These are phyloP conservation scores for Papilio polyxenes DNA, from an alignment of 1,140 invertebrate genomes.

Conservation along the genomic window DNA sequence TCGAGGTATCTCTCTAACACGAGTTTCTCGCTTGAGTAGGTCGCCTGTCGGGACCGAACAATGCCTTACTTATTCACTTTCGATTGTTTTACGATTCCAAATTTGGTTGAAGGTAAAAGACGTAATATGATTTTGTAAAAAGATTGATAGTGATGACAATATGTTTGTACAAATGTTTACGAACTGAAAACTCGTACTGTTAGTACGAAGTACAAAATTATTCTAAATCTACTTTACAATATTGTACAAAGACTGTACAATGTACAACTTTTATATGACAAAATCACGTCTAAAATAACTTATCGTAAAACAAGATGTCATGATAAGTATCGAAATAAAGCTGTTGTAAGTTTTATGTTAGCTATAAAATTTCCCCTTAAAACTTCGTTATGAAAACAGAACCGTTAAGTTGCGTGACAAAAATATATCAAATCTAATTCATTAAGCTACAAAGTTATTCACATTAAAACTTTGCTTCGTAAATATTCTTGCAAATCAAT, in stretches of 20 bases:
- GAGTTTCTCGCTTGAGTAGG: too few species aligned
- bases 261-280: neutral
- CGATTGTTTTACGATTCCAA: too few species aligned
- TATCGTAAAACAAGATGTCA: neutral
- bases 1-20: too few species aligned
- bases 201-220: neutral
- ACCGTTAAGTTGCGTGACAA: conserved; percentile 59
- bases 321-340: conserved; percentile 5
- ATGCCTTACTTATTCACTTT: too few species aligned
- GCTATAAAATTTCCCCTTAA: conserved; percentile 34
- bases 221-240: neutral
- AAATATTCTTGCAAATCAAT: conserved; percentile 66
- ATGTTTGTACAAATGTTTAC: too few species aligned
- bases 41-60: too few species aligned
- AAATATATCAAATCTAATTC: conserved; percentile 69
- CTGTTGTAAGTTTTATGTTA: conserved; percentile 5
- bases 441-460: conserved; percentile 64
- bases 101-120: too few species aligned
- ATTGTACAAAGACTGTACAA: neutral
- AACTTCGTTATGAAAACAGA: conserved; percentile 35
- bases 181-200: too few species aligned
- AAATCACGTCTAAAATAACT: neutral
- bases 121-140: too few species aligned
- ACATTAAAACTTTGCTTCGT: conserved; percentile 70
- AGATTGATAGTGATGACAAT: too few species aligned